Evolutionary conservation across 2,113 vertebrate species (phyloP).

Genomic region (Ammodytes dubius): DNA sequence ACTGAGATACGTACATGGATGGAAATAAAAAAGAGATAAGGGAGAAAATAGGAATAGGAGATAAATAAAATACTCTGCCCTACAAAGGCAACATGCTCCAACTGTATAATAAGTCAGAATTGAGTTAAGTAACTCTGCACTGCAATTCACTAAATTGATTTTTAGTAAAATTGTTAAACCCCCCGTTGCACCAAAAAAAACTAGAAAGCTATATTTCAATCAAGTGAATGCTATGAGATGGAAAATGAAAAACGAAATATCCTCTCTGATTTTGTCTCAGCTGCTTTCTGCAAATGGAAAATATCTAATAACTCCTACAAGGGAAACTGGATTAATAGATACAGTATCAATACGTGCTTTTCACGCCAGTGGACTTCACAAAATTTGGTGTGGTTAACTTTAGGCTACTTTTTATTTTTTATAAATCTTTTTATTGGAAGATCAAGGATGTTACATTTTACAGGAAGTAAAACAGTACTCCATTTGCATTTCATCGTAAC

Average conservation of each 20-base stretch:
- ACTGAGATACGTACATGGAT: slow-evolving; percentile 5
- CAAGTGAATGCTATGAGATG: neutral
- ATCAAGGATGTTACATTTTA: too few relatives aligned
- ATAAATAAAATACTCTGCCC: neutral
- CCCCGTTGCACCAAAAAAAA: neutral
- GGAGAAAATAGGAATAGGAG: neutral
- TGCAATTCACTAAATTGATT: too few relatives aligned
- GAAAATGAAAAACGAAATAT: neutral
- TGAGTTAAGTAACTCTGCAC: neutral
- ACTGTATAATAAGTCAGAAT: neutral
- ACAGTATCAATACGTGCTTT: neutral
- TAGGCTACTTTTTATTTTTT: neutral
- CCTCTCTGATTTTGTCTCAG: neutral
- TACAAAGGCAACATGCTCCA: neutral
- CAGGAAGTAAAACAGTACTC: too few relatives aligned
- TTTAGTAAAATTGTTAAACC: neutral
- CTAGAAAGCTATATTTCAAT: neutral
- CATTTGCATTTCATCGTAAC: too few relatives aligned
- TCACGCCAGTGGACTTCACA: neutral
- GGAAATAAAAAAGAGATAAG: slow-evolving; percentile 22
- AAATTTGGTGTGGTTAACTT: neutral
- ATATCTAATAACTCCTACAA: neutral
- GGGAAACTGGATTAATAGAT: neutral
- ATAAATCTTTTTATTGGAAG: too few relatives aligned
- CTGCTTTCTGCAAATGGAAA: neutral